Evolutionary conservation across 2,113 vertebrate genomes (phyloP), one percentile per base, ranked within the genome.

Genomic region (Dolichotis patagonum): DNA sequence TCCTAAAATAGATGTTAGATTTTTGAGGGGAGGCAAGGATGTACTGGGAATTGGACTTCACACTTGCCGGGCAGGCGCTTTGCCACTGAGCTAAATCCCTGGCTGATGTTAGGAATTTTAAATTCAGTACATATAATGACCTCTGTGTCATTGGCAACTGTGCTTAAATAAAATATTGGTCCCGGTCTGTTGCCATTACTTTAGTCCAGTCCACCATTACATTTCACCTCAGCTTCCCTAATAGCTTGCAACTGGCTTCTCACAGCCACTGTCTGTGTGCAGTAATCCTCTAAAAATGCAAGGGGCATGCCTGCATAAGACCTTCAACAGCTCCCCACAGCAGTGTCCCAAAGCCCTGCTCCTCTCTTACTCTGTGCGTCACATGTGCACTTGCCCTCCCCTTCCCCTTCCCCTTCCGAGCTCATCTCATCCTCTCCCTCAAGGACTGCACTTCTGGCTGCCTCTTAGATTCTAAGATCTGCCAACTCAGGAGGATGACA

Each of bases 391-490:
- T 81, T 0, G 0, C 60, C 52, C 78, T 56, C n/a, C 14, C 69
- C 52, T 78, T 56, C n/a, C 14, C 69, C 52, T 78, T 56, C n/a
- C 14, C 69, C 60, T 81, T 91, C 87, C 63, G 80, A 86, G 49
- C 81, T 71, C 81, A 43, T 95, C 85, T 62, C 52, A 38, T 65
- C 13, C 73, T 60, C 4, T 78, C 41, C 16, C 7, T 91, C 56
- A 80, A 4, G 30, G 85, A 87, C 10, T 9, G 11, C 20, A 77
- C 49, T 85, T 69, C 32, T 88, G 88, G 38, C 75, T 75, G 82
- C 56, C 46, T 83, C 92, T 92, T 67, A 92, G 56, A 56, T 85
- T 32, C 60, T 85, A 62, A 71, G 83, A 35, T 17, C 69, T 95
- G 92, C 88, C 77, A 14, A 8, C 41, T 24, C 65, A 35, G 82